Conservation (phyloP, 2,888 invertebrate species). For the Drosophila trichaetosa region DNA sequence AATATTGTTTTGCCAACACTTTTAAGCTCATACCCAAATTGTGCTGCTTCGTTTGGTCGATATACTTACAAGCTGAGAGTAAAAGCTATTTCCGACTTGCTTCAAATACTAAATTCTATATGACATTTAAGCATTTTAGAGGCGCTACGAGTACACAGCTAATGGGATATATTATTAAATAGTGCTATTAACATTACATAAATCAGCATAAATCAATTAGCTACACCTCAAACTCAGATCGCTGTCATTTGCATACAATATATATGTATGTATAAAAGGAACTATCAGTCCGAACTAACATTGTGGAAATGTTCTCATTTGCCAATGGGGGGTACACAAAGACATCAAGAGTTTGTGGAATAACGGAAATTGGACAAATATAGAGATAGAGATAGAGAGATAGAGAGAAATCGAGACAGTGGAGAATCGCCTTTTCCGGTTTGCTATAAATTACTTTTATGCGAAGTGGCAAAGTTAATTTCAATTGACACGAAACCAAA, state of each 20-base stretch:
- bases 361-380: conserved; percentile 76
- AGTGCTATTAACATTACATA: background rate
- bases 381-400: conserved; percentile 41
- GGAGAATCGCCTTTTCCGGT: conserved; percentile 62
- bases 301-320: conserved; percentile 35
- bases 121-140: background rate
- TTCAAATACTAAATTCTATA: background rate
- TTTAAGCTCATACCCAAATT: conserved; percentile 4
- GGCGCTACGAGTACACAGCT: background rate
- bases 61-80: conserved; percentile 9
- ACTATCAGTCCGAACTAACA: conserved; percentile 7
- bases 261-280: background rate
- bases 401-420: conserved; percentile 35
- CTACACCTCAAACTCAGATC: conserved; percentile 12
- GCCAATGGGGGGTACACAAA: conserved; percentile 33
- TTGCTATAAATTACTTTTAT: conserved; percentile 79
- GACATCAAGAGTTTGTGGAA: conserved; percentile 39
- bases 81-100: conserved; percentile 2
- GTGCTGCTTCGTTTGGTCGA: conserved; percentile 47
- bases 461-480: conserved; percentile 79
- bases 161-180: background rate
- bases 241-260: background rate
- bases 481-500: conserved; percentile 79
- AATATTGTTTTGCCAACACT: conserved; percentile 16
- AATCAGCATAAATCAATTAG: conserved; percentile 41